Conservation (phyloP, 2,888 invertebrate species). For the Pogonocherus hispidulus region DNA sequence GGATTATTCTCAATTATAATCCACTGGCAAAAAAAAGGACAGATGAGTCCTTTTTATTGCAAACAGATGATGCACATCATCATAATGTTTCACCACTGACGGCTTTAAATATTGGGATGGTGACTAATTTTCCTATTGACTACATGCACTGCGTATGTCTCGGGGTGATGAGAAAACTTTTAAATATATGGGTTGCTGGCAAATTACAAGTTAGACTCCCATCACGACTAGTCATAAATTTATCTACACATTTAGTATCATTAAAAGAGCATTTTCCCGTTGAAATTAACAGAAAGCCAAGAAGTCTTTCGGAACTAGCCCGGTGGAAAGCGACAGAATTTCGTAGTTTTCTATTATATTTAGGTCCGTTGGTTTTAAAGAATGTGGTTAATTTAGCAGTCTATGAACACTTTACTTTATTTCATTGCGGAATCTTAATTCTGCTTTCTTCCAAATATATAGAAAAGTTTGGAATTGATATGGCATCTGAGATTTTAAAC, state of each 20-base stretch:
- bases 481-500: no score
- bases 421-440: no score
- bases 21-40: conserved; percentile 38
- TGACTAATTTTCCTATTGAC: conserved; percentile 42
- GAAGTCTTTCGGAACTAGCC: conserved; percentile 41
- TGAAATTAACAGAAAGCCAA: conserved; percentile 49
- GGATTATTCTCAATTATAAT: conserved; percentile 43
- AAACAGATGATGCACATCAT: conserved; percentile 34
- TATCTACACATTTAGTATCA: background rate
- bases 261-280: conserved; percentile 39
- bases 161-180: conserved; percentile 48
- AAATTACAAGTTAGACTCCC: background rate
- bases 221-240: background rate
- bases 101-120: conserved; percentile 37
- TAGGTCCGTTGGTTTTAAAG: conserved; percentile 36
- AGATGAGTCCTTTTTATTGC: conserved; percentile 28
- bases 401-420: no score
- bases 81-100: conserved; percentile 38
- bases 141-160: conserved; percentile 49
- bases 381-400: background rate
- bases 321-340: conserved; percentile 50
- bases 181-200: conserved; percentile 28
- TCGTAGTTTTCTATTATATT: conserved; percentile 43
- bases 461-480: no score
- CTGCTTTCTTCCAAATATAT: no score